Base-by-base conservation (phyloP, 2,113 vertebrate species). In the Seriola dumerili region DNA sequence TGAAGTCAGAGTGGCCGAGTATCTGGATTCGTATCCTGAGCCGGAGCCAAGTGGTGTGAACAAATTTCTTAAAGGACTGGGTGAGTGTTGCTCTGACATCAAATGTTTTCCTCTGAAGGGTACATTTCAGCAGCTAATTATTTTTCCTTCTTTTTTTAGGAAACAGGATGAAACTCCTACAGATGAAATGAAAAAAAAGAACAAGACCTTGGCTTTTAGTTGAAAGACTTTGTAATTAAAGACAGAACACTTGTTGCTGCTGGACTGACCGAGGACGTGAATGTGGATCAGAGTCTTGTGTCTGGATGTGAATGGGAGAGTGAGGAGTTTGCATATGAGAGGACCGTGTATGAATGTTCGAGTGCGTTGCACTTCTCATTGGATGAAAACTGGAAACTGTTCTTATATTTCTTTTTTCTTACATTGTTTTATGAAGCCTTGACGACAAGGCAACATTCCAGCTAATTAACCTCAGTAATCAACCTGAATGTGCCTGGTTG, bases 21-120 rank as follows among this genome's bases (percentile, higher is more conserved):
- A 98, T 92, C 92, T 99, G 93, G 96, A 96, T 74, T 96, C 96
- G 0, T 94, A 95, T 88, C 94, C 97, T 55, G 98, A 97, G 62
- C 91, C 95, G 0, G 97, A 97, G 86, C 95, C 95, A 29, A 97
- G 96, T 21, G 96, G 97, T 4, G 90, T 99, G 89, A 98, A 99
- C 93, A 97, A 91, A 93, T 98, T 99, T 92, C 94, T 99, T 71
- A 97, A 97, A 81, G 98, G 96, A 85, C 95, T 99, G 6, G 97
- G 98, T 99, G 90, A 96, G 95, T 87, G 61, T 1, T 19, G 2
- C 46, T 44, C 3, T 32, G 1, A 57, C 32, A 19, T 61, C 40
- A 62, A 9, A 46, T 1, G 1, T 29, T 55, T 68, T 17, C 9
- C 55, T 68, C 21, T n/a, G 8, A 75, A 44, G 23, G 48, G 44